Evolutionary conservation across 2,797 vertebrate species (phyloP), one percentile per base, ranked within the genome.

Genomic region (Falco novaeseelandiae): DNA sequence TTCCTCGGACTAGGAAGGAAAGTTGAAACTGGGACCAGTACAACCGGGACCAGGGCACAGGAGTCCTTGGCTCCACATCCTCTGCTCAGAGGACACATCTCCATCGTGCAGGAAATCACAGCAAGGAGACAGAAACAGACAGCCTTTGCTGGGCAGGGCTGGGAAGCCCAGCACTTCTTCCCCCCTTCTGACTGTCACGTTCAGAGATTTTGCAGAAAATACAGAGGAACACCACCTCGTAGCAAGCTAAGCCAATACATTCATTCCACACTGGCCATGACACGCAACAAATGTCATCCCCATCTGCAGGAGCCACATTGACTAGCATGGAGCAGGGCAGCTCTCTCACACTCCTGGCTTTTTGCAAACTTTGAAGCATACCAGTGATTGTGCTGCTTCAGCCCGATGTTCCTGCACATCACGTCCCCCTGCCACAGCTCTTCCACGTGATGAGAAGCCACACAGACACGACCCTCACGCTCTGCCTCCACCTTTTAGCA

Each of bases 161-260:
- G 38, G 48, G 54, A 19, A 82, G 42, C 15, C 55, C 38, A 48
- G 79, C 19, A 55, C 3, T 12, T 49, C 16, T 55, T 9, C 23
- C 4, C 11, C 11, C 2, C 17, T 88, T 69, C 27, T 3, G 4
- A 44, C 27, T 65, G n/a, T 38, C 34, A 58, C 0, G 8, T 30
- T 76, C 34, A 62, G 32, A 62, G 32, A 25, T 82, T 91, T 19
- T 38, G 55, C 42, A 83, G 59, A 55, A 71, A 81, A 88, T 16
- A 44, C 10, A 38, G 25, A 52, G 36, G 25, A 57, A 66, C 0
- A 0, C n/a, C 65, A n/a, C n/a, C 55, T 73, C 0, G 0, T 2
- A 71, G 70, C 49, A 87, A 74, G 34, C 44, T 13, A 71, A 83
- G 36, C 8, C 59, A 77, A 12, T 7, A 27, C 46, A 48, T 57